phyloP scores from a whole-genome alignment of 2,888 invertebrate genomes.

The Stenotaenia linearis region DNA sequence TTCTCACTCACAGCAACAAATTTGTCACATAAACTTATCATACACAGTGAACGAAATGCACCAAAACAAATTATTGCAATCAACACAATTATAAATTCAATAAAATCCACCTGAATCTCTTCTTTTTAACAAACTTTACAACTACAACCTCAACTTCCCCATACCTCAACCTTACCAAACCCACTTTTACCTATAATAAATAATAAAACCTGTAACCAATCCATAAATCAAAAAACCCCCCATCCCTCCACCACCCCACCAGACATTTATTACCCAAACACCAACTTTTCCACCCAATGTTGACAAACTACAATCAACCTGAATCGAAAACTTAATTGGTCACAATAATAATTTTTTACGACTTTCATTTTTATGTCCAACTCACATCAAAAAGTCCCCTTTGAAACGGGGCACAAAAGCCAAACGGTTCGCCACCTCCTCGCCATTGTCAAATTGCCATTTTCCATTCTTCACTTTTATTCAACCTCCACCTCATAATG shows the following conservation, averaged over 20 bases:
- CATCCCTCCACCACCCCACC: background rate
- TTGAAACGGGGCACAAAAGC: background rate
- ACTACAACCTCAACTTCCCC: too few species aligned
- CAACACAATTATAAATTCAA: too few species aligned
- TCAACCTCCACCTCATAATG: constrained; percentile 1
- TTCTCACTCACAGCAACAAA: too few species aligned
- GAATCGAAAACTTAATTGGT: background rate
- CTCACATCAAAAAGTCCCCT: background rate
- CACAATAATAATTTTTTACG: background rate
- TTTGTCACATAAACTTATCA: too few species aligned
- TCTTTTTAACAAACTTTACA: too few species aligned
- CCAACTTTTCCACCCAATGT: background rate
- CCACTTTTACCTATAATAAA: background rate
- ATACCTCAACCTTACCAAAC: background rate
- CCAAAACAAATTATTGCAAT: too few species aligned
- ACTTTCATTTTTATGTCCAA: background rate
- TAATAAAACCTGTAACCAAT: too few species aligned
- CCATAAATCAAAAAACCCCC: background rate
- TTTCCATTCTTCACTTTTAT: background rate
- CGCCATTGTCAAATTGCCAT: background rate
- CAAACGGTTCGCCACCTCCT: background rate
- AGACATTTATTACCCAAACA: background rate
- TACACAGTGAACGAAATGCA: too few species aligned
- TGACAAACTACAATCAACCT: background rate
- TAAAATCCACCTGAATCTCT: too few species aligned